These are phyloP conservation scores for Silurus asotus DNA, from an alignment of 2,113 vertebrate species.

Conservation along the genomic window DNA sequence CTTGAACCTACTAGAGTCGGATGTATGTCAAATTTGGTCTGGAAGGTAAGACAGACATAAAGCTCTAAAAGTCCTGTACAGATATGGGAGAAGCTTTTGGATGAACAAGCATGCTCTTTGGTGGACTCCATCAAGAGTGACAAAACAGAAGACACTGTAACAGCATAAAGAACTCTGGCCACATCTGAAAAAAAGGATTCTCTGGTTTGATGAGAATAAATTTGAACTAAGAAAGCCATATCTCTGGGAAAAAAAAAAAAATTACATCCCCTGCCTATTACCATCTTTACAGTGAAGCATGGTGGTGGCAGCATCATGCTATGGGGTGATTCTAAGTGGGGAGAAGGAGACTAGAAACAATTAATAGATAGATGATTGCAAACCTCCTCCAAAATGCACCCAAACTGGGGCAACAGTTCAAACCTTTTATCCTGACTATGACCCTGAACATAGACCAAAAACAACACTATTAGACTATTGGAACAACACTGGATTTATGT, in stretches of 20 bases:
- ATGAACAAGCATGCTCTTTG: background rate
- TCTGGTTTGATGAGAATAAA: background rate
- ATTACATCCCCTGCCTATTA: background rate
- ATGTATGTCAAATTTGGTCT: too few relatives aligned
- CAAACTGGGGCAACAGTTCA: too few relatives aligned
- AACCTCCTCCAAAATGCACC: too few relatives aligned
- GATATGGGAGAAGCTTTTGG: background rate
- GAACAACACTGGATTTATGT: background rate
- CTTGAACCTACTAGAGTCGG: background rate
- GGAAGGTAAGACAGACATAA: too few relatives aligned
- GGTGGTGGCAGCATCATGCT: too few relatives aligned
- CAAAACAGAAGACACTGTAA: background rate
- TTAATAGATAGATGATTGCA: too few relatives aligned
- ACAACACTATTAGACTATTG: too few relatives aligned
- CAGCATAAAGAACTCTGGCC: background rate
- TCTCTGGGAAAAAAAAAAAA: background rate
- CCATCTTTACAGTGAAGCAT: background rate
- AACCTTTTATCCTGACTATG: too few relatives aligned
- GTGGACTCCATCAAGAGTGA: background rate
- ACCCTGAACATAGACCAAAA: too few relatives aligned
- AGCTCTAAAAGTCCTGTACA: background rate
- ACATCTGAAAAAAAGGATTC: background rate
- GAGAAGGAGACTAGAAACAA: too few relatives aligned
- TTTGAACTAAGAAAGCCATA: background rate
- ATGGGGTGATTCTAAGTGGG: too few relatives aligned